Evolutionary conservation across 2,888 invertebrate genomes (phyloP), one percentile per base, ranked within the genome.

Genomic region (Brenthis hecate): DNA sequence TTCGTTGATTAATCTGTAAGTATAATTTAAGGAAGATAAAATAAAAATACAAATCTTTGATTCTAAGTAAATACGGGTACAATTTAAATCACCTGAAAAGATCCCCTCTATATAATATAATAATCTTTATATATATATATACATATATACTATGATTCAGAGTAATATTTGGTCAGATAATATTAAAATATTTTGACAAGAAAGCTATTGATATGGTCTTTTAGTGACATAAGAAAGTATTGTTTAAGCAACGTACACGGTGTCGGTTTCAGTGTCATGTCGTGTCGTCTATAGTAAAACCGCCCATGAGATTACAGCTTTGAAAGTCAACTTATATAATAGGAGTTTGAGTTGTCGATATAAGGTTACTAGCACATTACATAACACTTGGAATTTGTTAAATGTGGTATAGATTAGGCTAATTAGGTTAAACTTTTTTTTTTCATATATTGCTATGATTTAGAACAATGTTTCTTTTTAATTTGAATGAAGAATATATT

Each of bases 321-420:
- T 74, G 36, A 62, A 62, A 62, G 36, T 36, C 50, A 78, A 73
- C 78, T 85, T 85, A 84, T 77, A 82, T 86, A 82, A 86, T 81
- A 80, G 69, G 66, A 68, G 64, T 65, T 55, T 70, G 74, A 75
- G 75, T 76, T 74, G 75, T 74, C 74, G 74, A 76, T 76, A 73
- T 76, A 70, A 71, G 68, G 73, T 70, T 75, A 73, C 71, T 70
- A 72, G 74, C 72, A 56, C 63, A 65, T 76, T 71, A 68, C 71
- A 60, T 72, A 74, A 77, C 65, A 43, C 11, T 43, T 43, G 36
- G 11, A 43, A 43, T 43, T 8, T 43, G 36, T 43, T 11, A 43
- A 43, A 43, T 43, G 5, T 28, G 28, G 4, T 4, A 4, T 28
- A 28, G 3, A 28, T 28, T 28, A 43, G 36, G 8, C 11, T 43